These are phyloP conservation scores for Phodopus roborovskii DNA, from an alignment of 2,113 vertebrate species.

Conservation along the genomic window DNA sequence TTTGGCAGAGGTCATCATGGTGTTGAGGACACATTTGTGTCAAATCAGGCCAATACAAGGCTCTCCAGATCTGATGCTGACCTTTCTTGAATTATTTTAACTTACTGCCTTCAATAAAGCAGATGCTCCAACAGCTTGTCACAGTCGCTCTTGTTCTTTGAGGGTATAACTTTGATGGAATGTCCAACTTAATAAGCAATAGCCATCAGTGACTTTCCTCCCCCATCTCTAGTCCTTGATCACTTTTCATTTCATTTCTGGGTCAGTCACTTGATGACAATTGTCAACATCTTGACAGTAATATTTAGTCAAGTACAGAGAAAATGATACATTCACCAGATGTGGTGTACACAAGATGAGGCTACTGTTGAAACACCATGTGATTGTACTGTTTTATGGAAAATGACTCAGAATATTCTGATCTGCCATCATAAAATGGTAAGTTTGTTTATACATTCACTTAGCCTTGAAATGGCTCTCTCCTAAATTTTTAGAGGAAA, in stretches of 20 bases:
- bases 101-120: background rate
- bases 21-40: background rate
- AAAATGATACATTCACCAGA: background rate
- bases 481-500: background rate
- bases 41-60: background rate
- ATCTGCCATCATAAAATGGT: background rate
- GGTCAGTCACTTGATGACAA: background rate
- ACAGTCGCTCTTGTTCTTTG: background rate
- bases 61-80: background rate
- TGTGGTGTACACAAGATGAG: background rate
- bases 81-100: background rate
- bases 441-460: background rate
- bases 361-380: background rate
- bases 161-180: background rate
- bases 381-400: background rate
- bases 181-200: background rate
- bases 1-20: background rate
- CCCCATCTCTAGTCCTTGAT: background rate
- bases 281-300: background rate
- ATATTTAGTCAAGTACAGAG: background rate
- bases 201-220: background rate
- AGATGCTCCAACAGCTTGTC: background rate
- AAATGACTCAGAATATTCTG: conserved; percentile 37
- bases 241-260: background rate
- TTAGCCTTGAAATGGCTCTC: background rate